Evolutionary conservation across 2,113 vertebrate species (phyloP).

Genomic region (Dromaius novaehollandiae): DNA sequence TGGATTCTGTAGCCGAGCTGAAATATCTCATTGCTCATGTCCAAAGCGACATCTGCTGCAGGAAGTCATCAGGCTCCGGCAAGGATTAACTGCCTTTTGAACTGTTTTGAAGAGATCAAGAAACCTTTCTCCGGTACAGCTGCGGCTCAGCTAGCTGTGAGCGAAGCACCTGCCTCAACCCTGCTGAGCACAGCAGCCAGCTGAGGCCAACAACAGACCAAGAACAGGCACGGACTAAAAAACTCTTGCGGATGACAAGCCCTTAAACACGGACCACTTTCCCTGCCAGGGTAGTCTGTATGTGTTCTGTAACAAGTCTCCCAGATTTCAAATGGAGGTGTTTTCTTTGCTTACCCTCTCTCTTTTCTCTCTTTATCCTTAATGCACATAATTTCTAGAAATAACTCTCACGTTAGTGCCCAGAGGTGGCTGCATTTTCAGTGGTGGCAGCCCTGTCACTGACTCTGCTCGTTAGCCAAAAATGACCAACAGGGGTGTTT

Average conservation of each 20-base stretch:
- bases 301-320: neutral
- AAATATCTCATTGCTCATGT: neutral
- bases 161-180: rapidly evolving
- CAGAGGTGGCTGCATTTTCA: neutral
- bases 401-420: neutral
- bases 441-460: neutral
- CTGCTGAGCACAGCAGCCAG: neutral
- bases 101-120: neutral
- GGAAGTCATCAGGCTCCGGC: neutral
- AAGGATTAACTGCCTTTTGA: neutral
- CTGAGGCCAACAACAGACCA: neutral
- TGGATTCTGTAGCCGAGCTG: neutral
- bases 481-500: neutral
- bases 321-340: neutral
- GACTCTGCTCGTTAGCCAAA: neutral
- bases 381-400: rapidly evolving
- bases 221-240: neutral
- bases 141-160: neutral
- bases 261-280: neutral
- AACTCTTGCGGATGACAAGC: neutral
- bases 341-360: neutral
- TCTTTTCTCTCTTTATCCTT: neutral
- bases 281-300: neutral
- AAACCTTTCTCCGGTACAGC: neutral
- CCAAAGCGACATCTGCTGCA: neutral